Evolutionary conservation across 2,888 invertebrate genomes (phyloP), one percentile per base, ranked within the genome.

Genomic region (Rhingia campestris): DNA sequence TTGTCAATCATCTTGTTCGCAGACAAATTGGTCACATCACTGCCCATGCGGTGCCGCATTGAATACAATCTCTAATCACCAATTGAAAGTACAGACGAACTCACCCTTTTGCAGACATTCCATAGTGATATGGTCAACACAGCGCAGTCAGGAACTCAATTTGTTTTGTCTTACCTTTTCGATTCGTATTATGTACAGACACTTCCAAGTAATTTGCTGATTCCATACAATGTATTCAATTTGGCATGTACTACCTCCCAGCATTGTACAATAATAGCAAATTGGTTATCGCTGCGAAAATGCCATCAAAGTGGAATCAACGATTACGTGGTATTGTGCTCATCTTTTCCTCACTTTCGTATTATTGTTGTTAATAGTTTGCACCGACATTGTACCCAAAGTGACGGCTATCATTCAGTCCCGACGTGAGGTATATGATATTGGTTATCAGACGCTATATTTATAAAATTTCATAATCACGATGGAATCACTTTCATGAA

Each of bases 271-370:
- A n/a, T 47, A 58, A 14, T 22, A 64, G 56, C 54, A 39, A 75
- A 66, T 43, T 76, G 22, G 56, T 39, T 63, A 73, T 63, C 32
- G 51, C 67, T 45, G 39, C 66, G 70, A 63, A 72, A 72, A 56
- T 63, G 37, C 12, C 32, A 10, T 9, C 54, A 32, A 22, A 37
- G 61, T 63, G 41, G 41, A 76, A 72, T 49, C 64, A 66, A 14
- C 41, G 70, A 75, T 72, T 54, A 70, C 51, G 53, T 69, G 41
- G n/a, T 64, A 64, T 73, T 63, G 51, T 14, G 32, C 32, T 75
- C 64, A 75, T 74, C 74, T 74, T 47, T 9, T 22, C 39, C 59
- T 58, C 51, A 30, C 30, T 49, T 4, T 43, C 7, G n/a, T 47
- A 7, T 14, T 47, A 4, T 41, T 14, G 2, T 14, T 47, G 22